phyloP scores from a whole-genome alignment of 1,140 invertebrate genomes.

The Homalodisca vitripennis region DNA sequence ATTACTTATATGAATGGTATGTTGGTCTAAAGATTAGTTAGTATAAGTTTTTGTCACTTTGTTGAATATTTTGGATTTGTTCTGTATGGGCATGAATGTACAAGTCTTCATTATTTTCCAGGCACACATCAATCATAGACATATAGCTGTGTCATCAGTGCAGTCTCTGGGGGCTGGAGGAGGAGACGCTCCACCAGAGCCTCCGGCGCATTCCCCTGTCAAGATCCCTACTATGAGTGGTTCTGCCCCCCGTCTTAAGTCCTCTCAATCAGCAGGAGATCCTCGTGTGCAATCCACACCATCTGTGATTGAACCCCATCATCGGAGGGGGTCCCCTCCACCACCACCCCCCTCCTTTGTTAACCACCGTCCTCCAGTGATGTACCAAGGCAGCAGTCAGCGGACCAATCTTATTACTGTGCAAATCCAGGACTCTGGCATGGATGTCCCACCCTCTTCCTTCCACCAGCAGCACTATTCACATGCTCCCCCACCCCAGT shows the following conservation, averaged over 20 bases:
- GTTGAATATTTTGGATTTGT: too few species aligned
- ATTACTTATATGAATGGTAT: too few species aligned
- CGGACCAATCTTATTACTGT: conserved; percentile 32
- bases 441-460: conserved; percentile 18
- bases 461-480: conserved; percentile 26
- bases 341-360: conserved; percentile 24
- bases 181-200: conserved; percentile 26
- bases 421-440: conserved; percentile 28
- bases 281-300: conserved; percentile 12
- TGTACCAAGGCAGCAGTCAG: background rate
- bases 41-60: too few species aligned
- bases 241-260: conserved; percentile 7
- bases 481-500: conserved; percentile 28
- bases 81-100: too few species aligned
- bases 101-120: conserved; percentile 9
- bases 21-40: too few species aligned
- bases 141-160: conserved; percentile 8
- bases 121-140: conserved; percentile 32
- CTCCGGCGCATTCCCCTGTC: conserved; percentile 9
- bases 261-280: conserved; percentile 14
- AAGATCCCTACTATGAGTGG: conserved; percentile 18
- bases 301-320: conserved; percentile 19
- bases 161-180: background rate
- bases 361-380: conserved; percentile 24
- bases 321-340: conserved; percentile 23